Percentiles rank a stretch among this genome's conserved stretches.
Evolutionary conservation across 2,888 invertebrate species (phyloP).

Genomic region (Formica aserva): DNA sequence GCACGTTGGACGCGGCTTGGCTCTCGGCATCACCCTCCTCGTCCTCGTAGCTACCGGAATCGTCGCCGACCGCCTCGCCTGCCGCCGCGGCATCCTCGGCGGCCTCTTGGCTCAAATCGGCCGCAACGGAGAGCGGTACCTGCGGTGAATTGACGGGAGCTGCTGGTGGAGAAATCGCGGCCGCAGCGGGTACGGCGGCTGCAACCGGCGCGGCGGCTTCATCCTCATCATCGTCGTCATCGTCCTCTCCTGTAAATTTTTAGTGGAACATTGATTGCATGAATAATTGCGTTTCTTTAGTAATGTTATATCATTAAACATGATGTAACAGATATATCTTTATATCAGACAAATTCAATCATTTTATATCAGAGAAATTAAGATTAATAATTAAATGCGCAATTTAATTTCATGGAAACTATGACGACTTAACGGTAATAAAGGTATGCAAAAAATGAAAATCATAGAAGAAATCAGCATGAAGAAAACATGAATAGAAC

Average conservation of each 20-base stretch:
- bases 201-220: constrained; percentile 82
- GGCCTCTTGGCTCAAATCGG: constrained; percentile 82
- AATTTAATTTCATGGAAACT: not conserved
- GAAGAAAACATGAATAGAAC: not conserved
- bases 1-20: constrained; percentile 83
- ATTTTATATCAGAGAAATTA: too few species aligned
- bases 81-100: constrained; percentile 83
- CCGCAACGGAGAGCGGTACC: constrained; percentile 80
- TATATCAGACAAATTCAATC: too few species aligned
- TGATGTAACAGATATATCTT: not conserved
- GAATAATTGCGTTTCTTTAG: not conserved
- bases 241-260: constrained; percentile 82
- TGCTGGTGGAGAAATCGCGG: constrained; percentile 80
- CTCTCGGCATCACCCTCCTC: constrained; percentile 84
- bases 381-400: too few species aligned
- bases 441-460: not conserved
- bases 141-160: constrained; percentile 74
- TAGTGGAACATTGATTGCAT: not conserved
- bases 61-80: constrained; percentile 81
- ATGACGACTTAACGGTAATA: not conserved
- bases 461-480: not conserved
- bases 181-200: constrained; percentile 81
- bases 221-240: constrained; percentile 89
- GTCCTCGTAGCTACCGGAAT: constrained; percentile 83
- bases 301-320: not conserved